These are phyloP conservation scores for Elephas maximus DNA, from an alignment of 2,113 vertebrate genomes.

Conservation along the genomic window DNA sequence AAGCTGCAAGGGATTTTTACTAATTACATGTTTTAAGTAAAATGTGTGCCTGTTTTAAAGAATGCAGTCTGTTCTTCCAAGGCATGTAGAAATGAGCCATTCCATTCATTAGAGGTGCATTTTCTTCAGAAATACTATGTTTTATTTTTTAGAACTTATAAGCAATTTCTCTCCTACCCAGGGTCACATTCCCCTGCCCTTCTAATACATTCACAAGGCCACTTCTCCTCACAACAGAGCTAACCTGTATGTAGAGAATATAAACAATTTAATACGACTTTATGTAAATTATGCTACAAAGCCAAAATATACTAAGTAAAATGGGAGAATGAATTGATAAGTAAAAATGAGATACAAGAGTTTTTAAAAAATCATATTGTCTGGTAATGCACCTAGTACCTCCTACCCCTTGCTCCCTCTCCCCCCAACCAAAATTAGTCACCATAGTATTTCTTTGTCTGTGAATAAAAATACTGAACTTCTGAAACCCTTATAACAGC, in stretches of 20 bases:
- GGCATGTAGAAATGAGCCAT: not conserved
- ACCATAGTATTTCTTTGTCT: not conserved
- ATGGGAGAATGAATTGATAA: not conserved
- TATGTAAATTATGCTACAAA: not conserved
- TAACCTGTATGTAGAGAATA: slow-evolving; percentile 16
- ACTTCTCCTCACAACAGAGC: not conserved
- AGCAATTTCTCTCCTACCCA: not conserved
- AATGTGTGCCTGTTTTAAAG: not conserved
- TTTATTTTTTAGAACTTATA: not conserved
- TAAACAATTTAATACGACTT: not conserved
- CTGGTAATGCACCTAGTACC: not conserved
- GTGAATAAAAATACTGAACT: slow-evolving; percentile 43
- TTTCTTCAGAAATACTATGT: slow-evolving; percentile 56
- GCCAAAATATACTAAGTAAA: slow-evolving; percentile 2
- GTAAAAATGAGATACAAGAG: slow-evolving; percentile 17
- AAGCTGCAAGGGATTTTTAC: not conserved
- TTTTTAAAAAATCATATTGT: not conserved
- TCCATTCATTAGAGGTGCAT: not conserved
- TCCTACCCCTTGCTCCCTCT: not conserved
- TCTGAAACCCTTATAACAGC: slow-evolving; percentile 8
- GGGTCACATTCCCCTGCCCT: not conserved
- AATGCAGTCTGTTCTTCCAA: slow-evolving; percentile 48
- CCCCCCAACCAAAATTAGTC: not conserved
- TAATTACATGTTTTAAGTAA: not conserved
- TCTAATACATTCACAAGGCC: slow-evolving; percentile 36